phyloP scores from a whole-genome alignment of 1,140 invertebrate species.

The Atta cephalotes region DNA sequence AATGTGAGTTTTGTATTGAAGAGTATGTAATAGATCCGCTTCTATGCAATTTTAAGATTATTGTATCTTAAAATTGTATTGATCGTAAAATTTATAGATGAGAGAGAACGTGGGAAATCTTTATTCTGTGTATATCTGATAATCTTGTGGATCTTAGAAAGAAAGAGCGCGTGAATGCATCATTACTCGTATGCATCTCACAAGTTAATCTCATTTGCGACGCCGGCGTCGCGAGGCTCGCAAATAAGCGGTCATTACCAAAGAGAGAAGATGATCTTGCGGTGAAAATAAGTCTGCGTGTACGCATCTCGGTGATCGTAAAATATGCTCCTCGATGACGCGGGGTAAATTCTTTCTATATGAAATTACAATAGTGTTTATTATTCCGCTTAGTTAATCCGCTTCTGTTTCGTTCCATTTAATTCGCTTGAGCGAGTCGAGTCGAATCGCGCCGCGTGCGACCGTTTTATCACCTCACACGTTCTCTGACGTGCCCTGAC shows the following conservation, averaged over 20 bases:
- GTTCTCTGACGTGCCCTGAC: slow-evolving; percentile 63
- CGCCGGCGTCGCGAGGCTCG: slow-evolving; percentile 13
- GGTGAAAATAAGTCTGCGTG: not conserved
- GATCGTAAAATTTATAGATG: slow-evolving; percentile 28
- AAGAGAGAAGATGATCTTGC: slow-evolving; percentile 39
- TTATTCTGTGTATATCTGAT: not conserved
- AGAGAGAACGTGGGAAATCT: slow-evolving; percentile 10
- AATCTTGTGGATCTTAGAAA: slow-evolving; percentile 7
- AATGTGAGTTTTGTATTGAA: not conserved
- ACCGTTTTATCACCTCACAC: slow-evolving; percentile 65
- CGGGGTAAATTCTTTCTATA: slow-evolving; percentile 9
- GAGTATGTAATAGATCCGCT: not conserved
- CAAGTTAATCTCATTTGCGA: slow-evolving; percentile 45
- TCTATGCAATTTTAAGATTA: not conserved
- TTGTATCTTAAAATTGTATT: not conserved
- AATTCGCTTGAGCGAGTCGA: slow-evolving; percentile 65
- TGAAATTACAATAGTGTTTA: slow-evolving; percentile 29
- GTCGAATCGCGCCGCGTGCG: slow-evolving; percentile 33
- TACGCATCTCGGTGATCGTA: slow-evolving; percentile 15
- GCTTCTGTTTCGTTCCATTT: slow-evolving; percentile 47
- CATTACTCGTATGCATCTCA: slow-evolving; percentile 35
- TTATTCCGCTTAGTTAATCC: slow-evolving; percentile 32
- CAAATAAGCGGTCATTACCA: slow-evolving; percentile 47
- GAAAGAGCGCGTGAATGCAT: slow-evolving; percentile 15
- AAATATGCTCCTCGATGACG: slow-evolving; percentile 12